Conservation (phyloP, 2,797 vertebrate species). For the Buphagus erythrorhynchus region DNA sequence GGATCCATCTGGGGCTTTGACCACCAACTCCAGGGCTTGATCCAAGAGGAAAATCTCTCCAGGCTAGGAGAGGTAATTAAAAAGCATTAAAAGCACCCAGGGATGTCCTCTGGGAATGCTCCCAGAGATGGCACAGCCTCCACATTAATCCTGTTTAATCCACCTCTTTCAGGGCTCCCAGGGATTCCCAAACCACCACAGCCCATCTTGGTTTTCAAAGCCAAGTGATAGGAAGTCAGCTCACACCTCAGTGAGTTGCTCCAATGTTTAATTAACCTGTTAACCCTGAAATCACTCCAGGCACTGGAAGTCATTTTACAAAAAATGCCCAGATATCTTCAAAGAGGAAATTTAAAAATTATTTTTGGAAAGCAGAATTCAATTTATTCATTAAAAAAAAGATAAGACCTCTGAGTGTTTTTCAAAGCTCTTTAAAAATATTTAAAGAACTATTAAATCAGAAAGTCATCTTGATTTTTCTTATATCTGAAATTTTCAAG, state of each 20-base stretch:
- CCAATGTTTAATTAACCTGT: conserved; percentile 40
- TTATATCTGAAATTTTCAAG: not conserved
- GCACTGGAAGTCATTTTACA: not conserved
- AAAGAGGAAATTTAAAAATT: conserved; percentile 6
- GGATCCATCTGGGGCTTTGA: not conserved
- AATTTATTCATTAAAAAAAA: not conserved
- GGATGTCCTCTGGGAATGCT: not conserved
- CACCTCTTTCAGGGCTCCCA: not conserved
- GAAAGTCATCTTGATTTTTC: not conserved
- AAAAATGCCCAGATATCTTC: not conserved
- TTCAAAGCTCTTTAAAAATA: not conserved
- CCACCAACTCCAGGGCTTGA: rapidly evolving
- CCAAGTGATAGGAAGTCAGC: not conserved
- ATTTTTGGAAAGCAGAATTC: not conserved
- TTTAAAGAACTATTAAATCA: not conserved
- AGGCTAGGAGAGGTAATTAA: not conserved
- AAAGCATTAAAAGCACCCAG: not conserved
- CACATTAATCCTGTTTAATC: not conserved
- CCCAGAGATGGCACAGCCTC: not conserved
- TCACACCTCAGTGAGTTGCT: conserved; percentile 14
- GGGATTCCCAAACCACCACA: not conserved
- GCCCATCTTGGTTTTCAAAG: not conserved
- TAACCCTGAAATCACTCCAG: conserved; percentile 15
- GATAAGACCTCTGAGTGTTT: not conserved
- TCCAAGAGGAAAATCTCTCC: not conserved